Evolutionary conservation across 1,140 invertebrate species (phyloP).

Genomic region (Conus ventricosus): DNA sequence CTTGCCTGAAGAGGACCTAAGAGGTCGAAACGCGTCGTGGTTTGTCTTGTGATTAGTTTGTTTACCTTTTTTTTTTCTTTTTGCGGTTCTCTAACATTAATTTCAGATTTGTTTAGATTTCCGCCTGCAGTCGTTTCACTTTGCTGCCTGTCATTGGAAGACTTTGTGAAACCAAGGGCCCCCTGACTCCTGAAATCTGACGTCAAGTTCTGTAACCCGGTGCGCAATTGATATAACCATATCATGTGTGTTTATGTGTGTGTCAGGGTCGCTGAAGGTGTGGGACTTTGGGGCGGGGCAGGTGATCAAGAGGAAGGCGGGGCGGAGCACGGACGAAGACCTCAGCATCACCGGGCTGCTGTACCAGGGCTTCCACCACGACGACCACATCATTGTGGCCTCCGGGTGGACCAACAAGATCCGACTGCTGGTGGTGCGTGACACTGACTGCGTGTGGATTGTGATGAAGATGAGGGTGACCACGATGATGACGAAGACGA

Average conservation of each 20-base stretch:
- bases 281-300: conserved; percentile 74
- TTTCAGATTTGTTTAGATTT: too few relatives aligned
- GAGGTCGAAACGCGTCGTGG: too few relatives aligned
- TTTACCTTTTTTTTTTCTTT: too few relatives aligned
- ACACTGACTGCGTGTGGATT: background rate
- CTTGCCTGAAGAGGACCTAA: too few relatives aligned
- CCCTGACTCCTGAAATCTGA: too few relatives aligned
- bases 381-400: conserved; percentile 64
- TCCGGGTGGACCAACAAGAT: conserved; percentile 70
- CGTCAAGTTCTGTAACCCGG: too few relatives aligned
- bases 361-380: conserved; percentile 52
- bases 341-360: conserved; percentile 64
- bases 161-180: too few relatives aligned
- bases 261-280: conserved; percentile 70
- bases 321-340: conserved; percentile 58
- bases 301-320: conserved; percentile 63
- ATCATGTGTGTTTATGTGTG: background rate
- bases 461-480: conserved; percentile 21
- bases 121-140: too few relatives aligned
- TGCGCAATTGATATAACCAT: too few relatives aligned
- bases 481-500: conserved; percentile 17
- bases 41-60: too few relatives aligned
- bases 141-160: too few relatives aligned
- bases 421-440: conserved; percentile 62
- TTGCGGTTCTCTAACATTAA: too few relatives aligned